A percentile compares a stretch with the other conserved stretches of the same genome.
Conservation (phyloP, 2,888 invertebrate genomes). For the Merodon equestris region DNA sequence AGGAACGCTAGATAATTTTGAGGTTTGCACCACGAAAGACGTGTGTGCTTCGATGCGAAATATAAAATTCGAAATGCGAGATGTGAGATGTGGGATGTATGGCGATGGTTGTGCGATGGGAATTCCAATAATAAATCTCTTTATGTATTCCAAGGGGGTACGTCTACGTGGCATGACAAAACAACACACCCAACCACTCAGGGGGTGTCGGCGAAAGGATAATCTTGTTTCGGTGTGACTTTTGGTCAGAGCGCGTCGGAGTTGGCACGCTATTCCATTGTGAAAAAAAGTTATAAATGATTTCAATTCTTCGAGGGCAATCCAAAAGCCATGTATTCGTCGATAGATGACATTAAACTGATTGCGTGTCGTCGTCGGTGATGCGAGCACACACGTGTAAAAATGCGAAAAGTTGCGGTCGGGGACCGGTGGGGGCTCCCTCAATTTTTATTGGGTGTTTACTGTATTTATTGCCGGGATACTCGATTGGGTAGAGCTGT, state of each 20-base stretch:
- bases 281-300: conserved; percentile 55
- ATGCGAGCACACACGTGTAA: conserved; percentile 39
- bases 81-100: conserved; percentile 9
- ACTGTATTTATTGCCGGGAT: conserved; percentile 33
- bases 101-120: conserved; percentile 36
- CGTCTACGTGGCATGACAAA: not conserved
- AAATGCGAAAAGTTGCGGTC: conserved; percentile 40
- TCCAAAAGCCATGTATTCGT: conserved; percentile 49
- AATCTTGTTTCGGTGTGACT: conserved; percentile 23
- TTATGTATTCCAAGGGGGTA: conserved; percentile 32
- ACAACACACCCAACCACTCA: not conserved
- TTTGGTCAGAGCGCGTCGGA: conserved; percentile 1
- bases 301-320: conserved; percentile 50
- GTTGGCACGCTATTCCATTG: conserved; percentile 1
- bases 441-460: conserved; percentile 28
- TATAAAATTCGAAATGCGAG: not conserved
- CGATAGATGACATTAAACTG: conserved; percentile 19
- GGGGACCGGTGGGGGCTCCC: not conserved
- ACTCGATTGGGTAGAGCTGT: not conserved
- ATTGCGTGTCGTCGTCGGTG: conserved; percentile 48
- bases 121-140: conserved; percentile 64
- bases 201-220: conserved; percentile 3
- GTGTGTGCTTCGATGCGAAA: conserved; percentile 39
- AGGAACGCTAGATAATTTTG: conserved; percentile 46
- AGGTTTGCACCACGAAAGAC: conserved; percentile 36